These are phyloP conservation scores for Diachasmimorpha longicaudata DNA, from an alignment of 1,140 invertebrate genomes.

Conservation along the genomic window DNA sequence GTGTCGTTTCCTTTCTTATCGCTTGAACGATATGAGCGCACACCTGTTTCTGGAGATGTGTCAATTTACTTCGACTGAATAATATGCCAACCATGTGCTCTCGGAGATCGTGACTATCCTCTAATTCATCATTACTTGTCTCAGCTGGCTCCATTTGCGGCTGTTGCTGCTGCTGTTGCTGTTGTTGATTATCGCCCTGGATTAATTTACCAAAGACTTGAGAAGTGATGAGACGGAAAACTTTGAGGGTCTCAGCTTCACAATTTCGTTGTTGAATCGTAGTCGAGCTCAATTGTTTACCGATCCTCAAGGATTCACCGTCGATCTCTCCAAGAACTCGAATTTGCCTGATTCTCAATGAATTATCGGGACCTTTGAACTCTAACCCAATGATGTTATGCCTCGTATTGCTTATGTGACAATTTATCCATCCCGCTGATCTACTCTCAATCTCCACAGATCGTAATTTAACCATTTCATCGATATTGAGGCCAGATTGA, in stretches of 20 bases:
- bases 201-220: constrained; percentile 93
- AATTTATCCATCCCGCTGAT: constrained; percentile 87
- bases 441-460: constrained; percentile 83
- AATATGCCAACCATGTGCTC: constrained; percentile 97
- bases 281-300: constrained; percentile 62
- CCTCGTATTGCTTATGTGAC: constrained; percentile 70
- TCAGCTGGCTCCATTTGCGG: constrained; percentile 53
- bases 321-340: constrained; percentile 67
- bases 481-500: constrained; percentile 78
- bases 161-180: constrained; percentile 44
- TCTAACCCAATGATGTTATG: constrained; percentile 76
- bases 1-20: constrained; percentile 84
- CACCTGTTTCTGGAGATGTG: constrained; percentile 93
- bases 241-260: constrained; percentile 90
- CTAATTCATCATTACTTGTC: constrained; percentile 63
- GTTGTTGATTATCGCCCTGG: constrained; percentile 62
- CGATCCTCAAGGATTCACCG: constrained; percentile 62
- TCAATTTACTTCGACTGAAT: constrained; percentile 92
- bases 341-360: constrained; percentile 86
- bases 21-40: constrained; percentile 87
- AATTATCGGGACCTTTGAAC: constrained; percentile 90
- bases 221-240: constrained; percentile 88
- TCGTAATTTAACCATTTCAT: constrained; percentile 81
- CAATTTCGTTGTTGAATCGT: constrained; percentile 86
- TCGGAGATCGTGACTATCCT: constrained; percentile 84